Percentiles rank a stretch among this genome's conserved stretches.
Conservation (phyloP, 2,797 vertebrate species). For the Chrysocyon brachyurus region DNA sequence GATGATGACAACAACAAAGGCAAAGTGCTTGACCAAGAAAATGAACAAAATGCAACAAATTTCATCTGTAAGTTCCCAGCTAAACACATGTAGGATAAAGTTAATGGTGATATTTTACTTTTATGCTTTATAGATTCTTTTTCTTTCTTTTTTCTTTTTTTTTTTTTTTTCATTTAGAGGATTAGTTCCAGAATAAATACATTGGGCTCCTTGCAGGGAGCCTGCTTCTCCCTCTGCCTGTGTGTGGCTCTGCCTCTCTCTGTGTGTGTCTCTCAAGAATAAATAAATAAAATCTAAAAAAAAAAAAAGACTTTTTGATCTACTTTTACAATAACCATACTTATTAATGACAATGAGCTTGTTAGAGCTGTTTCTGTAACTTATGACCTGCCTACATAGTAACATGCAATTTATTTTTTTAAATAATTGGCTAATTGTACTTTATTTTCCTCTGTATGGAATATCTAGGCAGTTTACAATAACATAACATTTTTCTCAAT, state of each 20-base stretch:
- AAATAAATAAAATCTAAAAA: no score
- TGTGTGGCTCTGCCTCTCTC: no score
- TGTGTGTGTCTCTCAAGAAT: no score
- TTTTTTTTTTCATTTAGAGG: constrained; percentile 35
- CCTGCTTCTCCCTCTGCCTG: no score
- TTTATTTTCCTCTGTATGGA: neutral
- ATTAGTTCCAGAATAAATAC: neutral
- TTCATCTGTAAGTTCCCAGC: neutral
- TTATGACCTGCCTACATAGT: neutral
- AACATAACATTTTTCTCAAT: neutral
- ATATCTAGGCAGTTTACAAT: neutral
- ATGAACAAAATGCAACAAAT: neutral
- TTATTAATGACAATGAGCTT: constrained; percentile 17
- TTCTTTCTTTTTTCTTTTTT: constrained; percentile 44
- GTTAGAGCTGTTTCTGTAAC: neutral
- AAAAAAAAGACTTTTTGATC: neutral
- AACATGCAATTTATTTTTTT: constrained; percentile 10
- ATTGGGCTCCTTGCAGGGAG: neutral
- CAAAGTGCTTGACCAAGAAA: neutral
- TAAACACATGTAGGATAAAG: neutral
- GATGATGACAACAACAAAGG: neutral
- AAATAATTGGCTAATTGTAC: neutral
- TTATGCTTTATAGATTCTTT: neutral
- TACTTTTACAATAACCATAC: neutral
- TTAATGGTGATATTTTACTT: constrained; percentile 5